Conservation (phyloP, 2,113 vertebrate species). For the Chlorodrepanis virens region DNA sequence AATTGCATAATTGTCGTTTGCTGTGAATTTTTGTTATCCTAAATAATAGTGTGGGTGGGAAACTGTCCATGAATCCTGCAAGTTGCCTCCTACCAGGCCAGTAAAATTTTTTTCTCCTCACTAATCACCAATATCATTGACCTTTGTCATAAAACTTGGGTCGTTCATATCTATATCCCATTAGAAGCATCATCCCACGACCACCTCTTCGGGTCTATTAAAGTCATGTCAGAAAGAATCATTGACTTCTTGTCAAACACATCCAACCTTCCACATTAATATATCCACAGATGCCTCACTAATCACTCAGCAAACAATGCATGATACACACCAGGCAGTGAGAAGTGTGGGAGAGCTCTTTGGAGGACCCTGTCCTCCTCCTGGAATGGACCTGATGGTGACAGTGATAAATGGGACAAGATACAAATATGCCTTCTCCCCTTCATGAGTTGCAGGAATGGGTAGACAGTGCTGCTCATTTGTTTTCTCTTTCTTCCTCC, state of each 20-base stretch:
- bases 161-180: slow-evolving; percentile 66
- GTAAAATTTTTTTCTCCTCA: slow-evolving; percentile 68
- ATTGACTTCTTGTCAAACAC: slow-evolving; percentile 76
- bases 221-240: slow-evolving; percentile 74
- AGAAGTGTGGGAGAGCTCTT: not conserved
- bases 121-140: slow-evolving; percentile 72
- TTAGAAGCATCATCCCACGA: slow-evolving; percentile 71
- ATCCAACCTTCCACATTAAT: slow-evolving; percentile 67
- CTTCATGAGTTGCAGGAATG: not conserved
- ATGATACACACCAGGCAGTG: not conserved
- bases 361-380: not conserved
- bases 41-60: not conserved
- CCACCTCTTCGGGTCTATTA: slow-evolving; percentile 71
- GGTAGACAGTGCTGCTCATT: not conserved
- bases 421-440: not conserved
- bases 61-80: slow-evolving; percentile 62
- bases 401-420: slow-evolving; percentile 19
- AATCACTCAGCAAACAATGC: slow-evolving; percentile 65
- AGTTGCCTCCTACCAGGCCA: slow-evolving; percentile 64
- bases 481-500: not conserved
- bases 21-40: not conserved
- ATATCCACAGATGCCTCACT: slow-evolving; percentile 37
- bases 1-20: not conserved
- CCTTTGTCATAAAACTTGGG: slow-evolving; percentile 76
- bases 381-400: not conserved